A percentile compares a stretch with the other conserved stretches of the same genome.
Evolutionary conservation across 2,888 invertebrate genomes (phyloP).

Genomic region (Pecten maximus): DNA sequence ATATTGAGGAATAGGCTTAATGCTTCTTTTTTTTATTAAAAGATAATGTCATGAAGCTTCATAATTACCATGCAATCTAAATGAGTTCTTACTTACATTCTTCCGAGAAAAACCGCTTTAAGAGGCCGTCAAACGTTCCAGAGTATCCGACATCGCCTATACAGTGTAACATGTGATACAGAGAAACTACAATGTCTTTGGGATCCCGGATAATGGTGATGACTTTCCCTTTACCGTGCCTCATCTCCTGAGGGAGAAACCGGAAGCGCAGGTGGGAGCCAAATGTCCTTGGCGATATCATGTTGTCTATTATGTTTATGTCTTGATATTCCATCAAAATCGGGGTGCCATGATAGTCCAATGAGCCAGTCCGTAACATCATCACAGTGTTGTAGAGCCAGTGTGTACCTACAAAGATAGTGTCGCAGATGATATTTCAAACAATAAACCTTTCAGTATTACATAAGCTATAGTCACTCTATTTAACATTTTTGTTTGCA

Average conservation of each 20-base stretch:
- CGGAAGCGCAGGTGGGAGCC: constrained; percentile 1
- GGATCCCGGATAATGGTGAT: background rate
- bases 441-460: too few relatives aligned
- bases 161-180: background rate
- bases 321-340: background rate
- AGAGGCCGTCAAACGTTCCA: background rate
- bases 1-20: too few relatives aligned
- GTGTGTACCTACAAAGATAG: background rate
- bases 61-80: too few relatives aligned
- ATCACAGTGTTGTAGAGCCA: background rate
- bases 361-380: background rate
- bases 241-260: background rate
- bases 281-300: background rate
- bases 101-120: background rate
- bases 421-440: too few relatives aligned
- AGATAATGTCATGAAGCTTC: too few relatives aligned
- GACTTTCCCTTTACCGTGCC: background rate
- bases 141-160: background rate
- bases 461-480: too few relatives aligned
- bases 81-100: background rate
- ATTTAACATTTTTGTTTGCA: too few relatives aligned
- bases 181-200: background rate
- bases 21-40: too few relatives aligned
- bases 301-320: background rate
- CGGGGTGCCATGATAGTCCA: background rate